phyloP scores from a whole-genome alignment of 2,888 invertebrate genomes.

The Eulithis testata region DNA sequence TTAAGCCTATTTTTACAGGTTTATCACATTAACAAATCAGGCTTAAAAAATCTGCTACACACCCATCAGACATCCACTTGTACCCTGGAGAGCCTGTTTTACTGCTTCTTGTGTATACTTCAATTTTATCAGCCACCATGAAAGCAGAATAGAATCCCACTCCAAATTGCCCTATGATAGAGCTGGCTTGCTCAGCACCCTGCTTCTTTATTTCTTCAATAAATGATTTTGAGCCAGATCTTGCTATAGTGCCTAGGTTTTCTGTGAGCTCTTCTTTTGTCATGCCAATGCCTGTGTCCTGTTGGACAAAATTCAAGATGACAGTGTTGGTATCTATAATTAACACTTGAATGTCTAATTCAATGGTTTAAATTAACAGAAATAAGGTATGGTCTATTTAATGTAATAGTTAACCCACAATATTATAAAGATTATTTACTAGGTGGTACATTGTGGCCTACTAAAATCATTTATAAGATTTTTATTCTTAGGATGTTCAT shows the following conservation, averaged over 20 bases:
- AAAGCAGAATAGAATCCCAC: conserved; percentile 99
- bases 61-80: conserved; percentile 97
- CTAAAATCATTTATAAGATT: too few species aligned
- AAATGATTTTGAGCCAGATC: conserved; percentile 97
- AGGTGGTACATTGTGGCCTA: too few species aligned
- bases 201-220: conserved; percentile 92
- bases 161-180: conserved; percentile 98
- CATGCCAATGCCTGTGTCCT: conserved; percentile 98
- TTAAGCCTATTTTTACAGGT: too few species aligned
- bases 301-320: conserved; percentile 8
- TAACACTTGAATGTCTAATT: too few species aligned
- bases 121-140: conserved; percentile 98
- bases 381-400: too few species aligned
- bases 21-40: too few species aligned
- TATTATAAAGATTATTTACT: too few species aligned
- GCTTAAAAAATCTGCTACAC: conserved; percentile 36
- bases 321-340: not conserved
- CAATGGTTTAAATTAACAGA: too few species aligned
- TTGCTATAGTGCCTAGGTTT: conserved; percentile 97
- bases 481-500: too few species aligned
- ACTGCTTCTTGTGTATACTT: conserved; percentile 93
- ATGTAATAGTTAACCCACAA: too few species aligned
- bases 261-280: conserved; percentile 95
- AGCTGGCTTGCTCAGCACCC: conserved; percentile 85
- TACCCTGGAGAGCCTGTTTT: conserved; percentile 87